Evolutionary conservation across 2,113 vertebrate species (phyloP).

Genomic region (Gymnogyps californianus): DNA sequence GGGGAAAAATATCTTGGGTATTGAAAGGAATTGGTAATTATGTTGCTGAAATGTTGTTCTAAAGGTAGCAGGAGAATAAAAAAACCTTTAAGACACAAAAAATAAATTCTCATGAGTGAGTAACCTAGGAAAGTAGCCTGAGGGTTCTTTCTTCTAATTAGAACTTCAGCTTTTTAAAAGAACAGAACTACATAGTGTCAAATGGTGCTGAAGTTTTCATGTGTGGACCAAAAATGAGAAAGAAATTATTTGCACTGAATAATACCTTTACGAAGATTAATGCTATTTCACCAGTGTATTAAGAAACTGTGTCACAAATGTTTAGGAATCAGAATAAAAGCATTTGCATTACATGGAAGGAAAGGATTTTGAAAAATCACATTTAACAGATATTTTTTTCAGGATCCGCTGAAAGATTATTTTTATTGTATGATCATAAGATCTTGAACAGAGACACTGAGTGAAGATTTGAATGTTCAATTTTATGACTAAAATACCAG

Average conservation of each 20-base stretch:
- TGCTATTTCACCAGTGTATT: not conserved
- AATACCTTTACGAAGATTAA: not conserved
- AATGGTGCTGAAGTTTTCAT: not conserved
- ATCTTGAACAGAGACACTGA: not conserved
- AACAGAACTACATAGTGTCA: not conserved
- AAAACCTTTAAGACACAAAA: not conserved
- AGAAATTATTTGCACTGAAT: not conserved
- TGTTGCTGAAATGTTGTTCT: not conserved
- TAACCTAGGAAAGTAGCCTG: not conserved
- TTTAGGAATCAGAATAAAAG: not conserved
- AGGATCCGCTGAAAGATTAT: not conserved
- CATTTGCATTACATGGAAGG: not conserved
- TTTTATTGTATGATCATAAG: not conserved
- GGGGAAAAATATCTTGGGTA: not conserved
- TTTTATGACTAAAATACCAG: not conserved
- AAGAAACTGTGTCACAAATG: not conserved
- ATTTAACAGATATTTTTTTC: not conserved
- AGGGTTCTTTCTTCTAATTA: not conserved
- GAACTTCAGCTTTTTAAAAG: not conserved
- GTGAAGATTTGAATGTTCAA: not conserved
- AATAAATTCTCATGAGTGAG: not conserved
- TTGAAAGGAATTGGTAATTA: not conserved
- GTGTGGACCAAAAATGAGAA: not conserved
- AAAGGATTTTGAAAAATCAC: not conserved
- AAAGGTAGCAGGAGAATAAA: not conserved